Conservation (phyloP, 2,113 vertebrate genomes). For the Ictalurus punctatus region DNA sequence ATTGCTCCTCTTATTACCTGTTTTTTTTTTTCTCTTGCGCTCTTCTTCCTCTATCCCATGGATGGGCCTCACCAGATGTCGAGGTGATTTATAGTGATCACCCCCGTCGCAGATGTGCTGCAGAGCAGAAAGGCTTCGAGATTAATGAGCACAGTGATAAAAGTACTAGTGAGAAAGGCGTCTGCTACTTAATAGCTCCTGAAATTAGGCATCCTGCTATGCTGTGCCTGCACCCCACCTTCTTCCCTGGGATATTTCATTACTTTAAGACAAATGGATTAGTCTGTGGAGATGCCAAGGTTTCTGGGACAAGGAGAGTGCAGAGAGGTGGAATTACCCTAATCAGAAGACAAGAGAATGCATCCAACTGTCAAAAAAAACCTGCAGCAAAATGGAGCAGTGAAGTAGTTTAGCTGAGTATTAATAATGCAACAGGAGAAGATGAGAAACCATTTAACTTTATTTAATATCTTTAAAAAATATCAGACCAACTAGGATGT, state of each 20-base stretch:
- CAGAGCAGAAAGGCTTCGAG: constrained; percentile 61
- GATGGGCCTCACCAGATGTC: constrained; percentile 62
- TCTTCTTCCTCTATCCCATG: constrained; percentile 47
- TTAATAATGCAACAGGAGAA: constrained; percentile 34
- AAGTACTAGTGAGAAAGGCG: constrained; percentile 63
- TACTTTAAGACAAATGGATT: constrained; percentile 71
- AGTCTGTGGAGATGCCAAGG: constrained; percentile 49
- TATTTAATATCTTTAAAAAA: neutral
- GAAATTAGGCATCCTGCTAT: constrained; percentile 56
- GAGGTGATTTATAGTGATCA: constrained; percentile 74
- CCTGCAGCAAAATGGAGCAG: constrained; percentile 20
- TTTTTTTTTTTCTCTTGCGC: constrained; percentile 36
- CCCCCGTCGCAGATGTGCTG: constrained; percentile 55
- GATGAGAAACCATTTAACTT: neutral
- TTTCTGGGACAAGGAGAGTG: constrained; percentile 44
- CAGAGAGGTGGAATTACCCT: constrained; percentile 58
- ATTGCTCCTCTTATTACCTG: constrained; percentile 31
- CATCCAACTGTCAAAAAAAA: constrained; percentile 54
- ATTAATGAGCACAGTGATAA: constrained; percentile 71
- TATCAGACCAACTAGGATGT: neutral
- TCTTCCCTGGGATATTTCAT: constrained; percentile 67
- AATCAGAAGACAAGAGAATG: constrained; percentile 61
- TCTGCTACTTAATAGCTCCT: constrained; percentile 69
- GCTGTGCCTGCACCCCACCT: constrained; percentile 47
- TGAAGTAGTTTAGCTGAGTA: constrained; percentile 27